Conservation (phyloP, 37 sponge, comb jelly and placozoan genomes). For the Beroe forskalii region DNA sequence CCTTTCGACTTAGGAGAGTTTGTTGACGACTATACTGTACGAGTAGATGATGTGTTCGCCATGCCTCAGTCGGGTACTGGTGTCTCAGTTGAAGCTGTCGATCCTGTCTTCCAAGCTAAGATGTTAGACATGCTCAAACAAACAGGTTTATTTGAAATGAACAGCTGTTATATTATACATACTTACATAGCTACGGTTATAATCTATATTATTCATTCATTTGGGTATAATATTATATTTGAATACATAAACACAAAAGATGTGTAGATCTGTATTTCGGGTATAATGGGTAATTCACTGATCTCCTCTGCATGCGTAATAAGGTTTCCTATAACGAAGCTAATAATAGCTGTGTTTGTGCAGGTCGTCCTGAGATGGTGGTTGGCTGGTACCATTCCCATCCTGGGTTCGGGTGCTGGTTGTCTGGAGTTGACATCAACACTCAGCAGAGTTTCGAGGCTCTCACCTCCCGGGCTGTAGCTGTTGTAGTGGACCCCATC, state of each 20-base stretch:
- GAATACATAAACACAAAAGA: no score
- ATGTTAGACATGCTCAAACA: conserved; percentile 99
- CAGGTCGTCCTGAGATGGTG: conserved; percentile 93
- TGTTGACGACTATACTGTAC: conserved; percentile 98
- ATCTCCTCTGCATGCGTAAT: no score
- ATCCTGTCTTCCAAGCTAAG: conserved; percentile 98
- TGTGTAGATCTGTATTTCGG: no score
- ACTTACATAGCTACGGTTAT: no score
- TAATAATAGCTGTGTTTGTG: no score
- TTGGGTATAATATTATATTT: no score
- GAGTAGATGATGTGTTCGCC: conserved; percentile 98
- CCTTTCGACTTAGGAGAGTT: conserved; percentile 84
- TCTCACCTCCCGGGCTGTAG: conserved; percentile 87
- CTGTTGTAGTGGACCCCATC: conserved; percentile 98
- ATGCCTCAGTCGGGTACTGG: conserved; percentile 99
- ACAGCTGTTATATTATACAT: neutral
- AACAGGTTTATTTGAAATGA: conserved; percentile 72
- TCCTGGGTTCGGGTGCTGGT: conserved; percentile 99
- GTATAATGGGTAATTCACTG: no score
- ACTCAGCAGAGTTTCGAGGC: conserved; percentile 98
- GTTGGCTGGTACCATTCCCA: conserved; percentile 99
- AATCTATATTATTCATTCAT: no score
- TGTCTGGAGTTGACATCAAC: conserved; percentile 97
- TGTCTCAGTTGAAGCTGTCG: conserved; percentile 98
- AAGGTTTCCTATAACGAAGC: no score